Percentiles rank a stretch among this genome's conserved stretches.
Evolutionary conservation across 2,113 vertebrate species (phyloP).

Genomic region (Lasiurus borealis): DNA sequence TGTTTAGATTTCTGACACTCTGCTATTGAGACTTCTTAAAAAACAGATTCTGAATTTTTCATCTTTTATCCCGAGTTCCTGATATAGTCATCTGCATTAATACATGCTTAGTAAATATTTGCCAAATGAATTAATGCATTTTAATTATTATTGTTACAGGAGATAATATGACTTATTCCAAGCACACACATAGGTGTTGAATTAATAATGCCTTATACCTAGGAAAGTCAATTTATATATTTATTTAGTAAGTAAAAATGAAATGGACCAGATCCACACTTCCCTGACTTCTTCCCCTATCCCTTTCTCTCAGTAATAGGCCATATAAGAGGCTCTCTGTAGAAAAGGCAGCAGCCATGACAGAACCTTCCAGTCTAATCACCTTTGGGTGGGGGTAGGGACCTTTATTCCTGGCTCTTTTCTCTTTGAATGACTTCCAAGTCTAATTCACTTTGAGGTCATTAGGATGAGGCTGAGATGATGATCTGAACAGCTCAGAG

Average conservation of each 20-base stretch:
- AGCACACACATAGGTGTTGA: conserved; percentile 4
- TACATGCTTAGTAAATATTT: conserved; percentile 54
- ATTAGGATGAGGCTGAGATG: not conserved
- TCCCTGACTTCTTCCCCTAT: too few species aligned
- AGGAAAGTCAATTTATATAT: conserved; percentile 21
- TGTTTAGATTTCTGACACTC: not conserved
- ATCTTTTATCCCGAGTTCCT: not conserved
- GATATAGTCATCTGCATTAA: not conserved
- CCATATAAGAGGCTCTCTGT: not conserved
- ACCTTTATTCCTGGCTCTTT: not conserved
- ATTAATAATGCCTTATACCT: not conserved
- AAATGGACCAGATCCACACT: not conserved
- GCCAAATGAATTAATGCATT: conserved; percentile 25
- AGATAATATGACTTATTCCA: conserved; percentile 25
- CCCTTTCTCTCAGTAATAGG: not conserved
- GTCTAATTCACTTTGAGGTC: conserved; percentile 5
- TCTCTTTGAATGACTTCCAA: not conserved
- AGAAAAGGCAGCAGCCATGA: not conserved
- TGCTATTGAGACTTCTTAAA: not conserved
- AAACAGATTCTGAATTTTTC: not conserved
- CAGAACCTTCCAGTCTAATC: too few species aligned
- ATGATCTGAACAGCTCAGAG: not conserved
- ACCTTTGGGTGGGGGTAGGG: not conserved
- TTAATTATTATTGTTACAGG: conserved; percentile 51
- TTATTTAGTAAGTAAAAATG: conserved; percentile 21